A percentile compares a stretch with the other conserved stretches of the same genome.
Evolutionary conservation across 2,113 vertebrate species (phyloP).

Genomic region (Hippocampus comes): DNA sequence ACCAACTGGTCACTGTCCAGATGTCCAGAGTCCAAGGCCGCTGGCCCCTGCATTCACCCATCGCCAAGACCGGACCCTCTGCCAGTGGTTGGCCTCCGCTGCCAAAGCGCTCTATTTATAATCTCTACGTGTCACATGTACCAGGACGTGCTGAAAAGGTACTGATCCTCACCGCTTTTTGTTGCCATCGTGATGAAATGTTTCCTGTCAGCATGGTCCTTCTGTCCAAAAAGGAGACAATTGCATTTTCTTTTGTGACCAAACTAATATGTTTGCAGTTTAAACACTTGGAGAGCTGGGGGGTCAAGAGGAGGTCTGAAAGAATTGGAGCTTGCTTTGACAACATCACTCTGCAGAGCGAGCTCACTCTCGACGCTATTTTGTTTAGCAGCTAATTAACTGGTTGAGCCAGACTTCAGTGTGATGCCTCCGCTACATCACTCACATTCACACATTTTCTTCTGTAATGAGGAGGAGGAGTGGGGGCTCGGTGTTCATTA

Average conservation of each 20-base stretch:
- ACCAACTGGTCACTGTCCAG: constrained; percentile 2
- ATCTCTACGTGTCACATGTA: neutral
- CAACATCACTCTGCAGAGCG: constrained; percentile 40
- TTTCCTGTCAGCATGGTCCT: neutral
- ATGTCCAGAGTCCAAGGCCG: neutral
- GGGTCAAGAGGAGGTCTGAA: constrained; percentile 6
- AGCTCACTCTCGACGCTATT: constrained; percentile 28
- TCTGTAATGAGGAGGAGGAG: neutral
- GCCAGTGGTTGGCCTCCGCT: neutral
- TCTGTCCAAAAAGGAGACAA: neutral
- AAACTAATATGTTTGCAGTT: constrained; percentile 30
- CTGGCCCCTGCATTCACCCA: neutral
- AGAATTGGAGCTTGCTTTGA: constrained; percentile 30
- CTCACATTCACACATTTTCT: constrained; percentile 21
- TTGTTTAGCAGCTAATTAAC: constrained; percentile 50
- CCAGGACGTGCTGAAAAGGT: neutral
- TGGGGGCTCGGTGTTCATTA: neutral
- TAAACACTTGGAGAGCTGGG: constrained; percentile 6
- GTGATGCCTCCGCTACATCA: constrained; percentile 12
- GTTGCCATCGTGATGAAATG: constrained; percentile 2
- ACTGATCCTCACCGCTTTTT: neutral
- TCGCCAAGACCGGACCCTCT: neutral
- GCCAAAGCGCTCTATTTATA: constrained; percentile 5
- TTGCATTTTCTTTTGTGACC: constrained; percentile 10
- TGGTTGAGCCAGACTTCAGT: constrained; percentile 26